Evolutionary conservation across 92 coral and sea anemone genomes (phyloP), one percentile per base, ranked within the genome.

Genomic region (Bergia sp.): DNA sequence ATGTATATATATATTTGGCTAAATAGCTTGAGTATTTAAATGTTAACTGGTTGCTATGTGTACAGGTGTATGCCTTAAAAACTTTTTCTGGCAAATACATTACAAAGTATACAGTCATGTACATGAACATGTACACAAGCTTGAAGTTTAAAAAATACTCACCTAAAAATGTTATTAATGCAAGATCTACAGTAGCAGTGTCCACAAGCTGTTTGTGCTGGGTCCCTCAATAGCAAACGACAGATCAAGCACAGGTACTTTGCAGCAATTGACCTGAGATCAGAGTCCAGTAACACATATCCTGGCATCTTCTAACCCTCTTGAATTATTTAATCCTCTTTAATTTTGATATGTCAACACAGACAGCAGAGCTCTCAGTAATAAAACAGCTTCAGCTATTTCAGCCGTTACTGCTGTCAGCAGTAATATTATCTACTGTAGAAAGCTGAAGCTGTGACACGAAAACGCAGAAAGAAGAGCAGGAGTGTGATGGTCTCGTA

Each of bases 161-260:
- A 65, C 72, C 15, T 3, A 15, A 23, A 18, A 18, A 65, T n/a
- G 15, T n/a, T n/a, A 23, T n/a, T 4, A 7, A 73, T 37, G 43
- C 77, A 73, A 29, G 77, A 73, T 73, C 41, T 29, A 42, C 77
- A 73, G 42, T 73, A 73, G 16, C 77, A 73, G 6, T 73, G 77
- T 3, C 77, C 77, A 73, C 77, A 73, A 7, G 77, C 8, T 37
- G 77, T 73, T 42, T 73, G 77, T 38, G 38, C 15, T 37, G 77
- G 77, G 42, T 73, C 77, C 36, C 38, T 73, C 18, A 73, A 40
- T 11, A 73, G 42, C 18, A 9, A 73, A 16, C 77, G 42, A 37
- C 77, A 73, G 10, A 29, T 23, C 13, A 42, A 37, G 38, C 77
- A 73, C 42, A 23, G 39, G 38, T 73, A 73, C 16, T 73, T 29